Percentiles rank a stretch among this genome's conserved stretches.
phyloP scores from a whole-genome alignment of 2,888 invertebrate species.

The Hydrotaea cyrtoneurina region DNA sequence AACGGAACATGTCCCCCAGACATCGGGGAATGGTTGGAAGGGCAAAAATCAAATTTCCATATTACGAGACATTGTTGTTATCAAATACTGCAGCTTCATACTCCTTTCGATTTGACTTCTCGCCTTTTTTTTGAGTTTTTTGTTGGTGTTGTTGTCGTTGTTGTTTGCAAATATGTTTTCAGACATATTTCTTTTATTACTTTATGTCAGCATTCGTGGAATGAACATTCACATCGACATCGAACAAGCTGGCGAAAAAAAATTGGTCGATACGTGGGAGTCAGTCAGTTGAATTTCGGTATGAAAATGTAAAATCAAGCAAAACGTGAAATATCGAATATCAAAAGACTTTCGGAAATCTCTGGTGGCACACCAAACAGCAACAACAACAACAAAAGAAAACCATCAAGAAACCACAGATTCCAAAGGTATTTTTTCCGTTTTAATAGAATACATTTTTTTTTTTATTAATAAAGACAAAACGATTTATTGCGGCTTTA shows the following conservation, averaged over 20 bases:
- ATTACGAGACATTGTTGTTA: not conserved
- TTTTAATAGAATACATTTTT: not conserved
- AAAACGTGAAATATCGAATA: not conserved
- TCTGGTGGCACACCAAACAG: constrained; percentile 7
- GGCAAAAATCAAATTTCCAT: not conserved
- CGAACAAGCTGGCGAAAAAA: not conserved
- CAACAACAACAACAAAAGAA: too few species aligned
- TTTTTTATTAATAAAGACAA: not conserved
- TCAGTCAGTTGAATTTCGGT: not conserved
- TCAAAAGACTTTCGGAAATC: not conserved
- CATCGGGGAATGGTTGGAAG: not conserved
- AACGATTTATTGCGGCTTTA: not conserved
- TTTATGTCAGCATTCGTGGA: not conserved
- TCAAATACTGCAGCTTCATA: not conserved
- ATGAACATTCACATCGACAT: not conserved
- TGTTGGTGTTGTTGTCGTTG: too few species aligned
- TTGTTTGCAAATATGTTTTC: not conserved
- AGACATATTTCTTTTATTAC: not conserved
- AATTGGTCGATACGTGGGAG: not conserved
- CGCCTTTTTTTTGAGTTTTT: not conserved
- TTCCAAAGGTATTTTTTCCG: not conserved
- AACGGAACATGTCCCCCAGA: not conserved
- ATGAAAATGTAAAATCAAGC: not conserved
- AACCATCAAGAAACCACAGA: not conserved
- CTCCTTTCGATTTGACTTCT: not conserved